Base-by-base conservation (phyloP, 1,140 invertebrate genomes). In the Meloidogyne floridensis region DNA sequence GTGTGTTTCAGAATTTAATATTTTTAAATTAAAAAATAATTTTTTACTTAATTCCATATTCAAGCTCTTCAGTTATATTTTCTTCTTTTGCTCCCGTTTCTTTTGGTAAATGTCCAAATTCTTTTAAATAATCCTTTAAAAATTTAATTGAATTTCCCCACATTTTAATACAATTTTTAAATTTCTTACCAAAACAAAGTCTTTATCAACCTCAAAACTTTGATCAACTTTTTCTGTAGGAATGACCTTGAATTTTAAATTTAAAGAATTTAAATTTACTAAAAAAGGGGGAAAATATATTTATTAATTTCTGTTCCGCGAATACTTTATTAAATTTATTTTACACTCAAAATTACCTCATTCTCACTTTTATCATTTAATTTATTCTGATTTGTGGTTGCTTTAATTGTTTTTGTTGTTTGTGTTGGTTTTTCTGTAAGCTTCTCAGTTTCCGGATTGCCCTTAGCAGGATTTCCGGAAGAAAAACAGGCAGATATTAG, bases 41-140 rank as follows among this genome's bases (percentile, higher is more conserved):
- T 80, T 15, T 80, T 80, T 80, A 32, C 6, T 72, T 75, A 8
- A n/a, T 47, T 43, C 15, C 32, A 47, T 80, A 10, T 65, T 32
- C 51, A 20, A 81, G 13, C 13, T 72, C 65, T 32, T 43, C 43
- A 71, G 1, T 18, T 42, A 42, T 70, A 32, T 65, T 42, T 18
- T 13, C 54, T 4, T 10, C n/a, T 11, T 71, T n/a, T 72, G 15
- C 47, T 54, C 18, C 43, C 7, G 2, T 15, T 15, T 74, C 51
- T 11, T 13, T 8, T 71, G 13, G 15, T 53, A 81, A 54, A 47
- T 81, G 54, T 10, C 80, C 80, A 75, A 81, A 81, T 69, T 81
- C 80, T 77, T 78, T 54, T 74, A 81, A 54, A 56, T 81, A 81
- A 69, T 69, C 54, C 80, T 81, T 32, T 56, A 78, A 42, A 77